Evolutionary conservation across 2,888 invertebrate genomes (phyloP), one percentile per base, ranked within the genome.

Genomic region (Prostheceraeus crozeri): DNA sequence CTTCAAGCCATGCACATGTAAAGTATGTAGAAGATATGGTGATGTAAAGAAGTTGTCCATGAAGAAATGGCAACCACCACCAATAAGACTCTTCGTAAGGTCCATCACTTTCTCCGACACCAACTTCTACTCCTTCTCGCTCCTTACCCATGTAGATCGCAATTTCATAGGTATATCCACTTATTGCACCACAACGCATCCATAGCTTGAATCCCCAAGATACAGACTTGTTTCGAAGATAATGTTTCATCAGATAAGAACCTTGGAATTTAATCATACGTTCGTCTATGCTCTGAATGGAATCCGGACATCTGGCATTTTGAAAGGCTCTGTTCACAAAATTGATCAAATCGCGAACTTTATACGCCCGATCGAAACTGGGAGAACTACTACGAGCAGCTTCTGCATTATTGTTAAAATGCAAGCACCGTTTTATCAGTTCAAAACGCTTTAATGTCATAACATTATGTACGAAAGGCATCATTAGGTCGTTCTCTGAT

Each of bases 381-480:
- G 14, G 14, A n/a, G 40, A 40, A 4, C 23, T 4, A 40, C 40
- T 16, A 19, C 23, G 16, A 14, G n/a, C 16, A 23, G 16, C 16
- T 40, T 16, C 6, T 23, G 40, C 23, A n/a, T 40, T 40, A n/a
- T n/a, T 33, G 19, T 40, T 40, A 23, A 40, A 40, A 23, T 40
- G 40, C 23, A 40, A 23, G 40, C 4, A 40, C 23, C 40, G 14
- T 40, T 40, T 40, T 16, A 40, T 40, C 16, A n/a, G 16, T 40
- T 40, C 8, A 40, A 40, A 8, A 40, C 40, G 40, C 33, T 33
- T 33, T n/a, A 33, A n/a, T 33, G 33, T 40, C 40, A 40, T 40
- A n/a, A 40, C 23, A 23, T 40, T 40, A 4, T 40, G 19, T 8
- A 40, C 40, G 40, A 40, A 40, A n/a, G n/a, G n/a, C n/a, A n/a